Percentiles rank a stretch among this genome's conserved stretches.
phyloP scores from a whole-genome alignment of 2,797 vertebrate genomes.

The Amblyopsis hoosieri region DNA sequence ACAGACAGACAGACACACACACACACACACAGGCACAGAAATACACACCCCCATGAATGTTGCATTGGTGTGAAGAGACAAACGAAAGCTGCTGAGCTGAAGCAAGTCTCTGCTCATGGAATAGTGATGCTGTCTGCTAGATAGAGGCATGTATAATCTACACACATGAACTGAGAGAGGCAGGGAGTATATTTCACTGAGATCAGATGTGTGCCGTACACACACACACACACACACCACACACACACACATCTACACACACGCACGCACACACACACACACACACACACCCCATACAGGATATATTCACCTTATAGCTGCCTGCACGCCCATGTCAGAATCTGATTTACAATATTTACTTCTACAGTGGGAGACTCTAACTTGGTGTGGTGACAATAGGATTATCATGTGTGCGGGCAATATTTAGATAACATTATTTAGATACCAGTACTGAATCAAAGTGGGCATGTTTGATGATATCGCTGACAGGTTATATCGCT shows the following conservation, averaged over 20 bases:
- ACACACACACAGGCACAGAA: neutral
- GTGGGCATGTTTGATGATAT: too few relatives aligned
- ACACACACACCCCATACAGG: neutral
- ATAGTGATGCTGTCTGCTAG: constrained; percentile 73
- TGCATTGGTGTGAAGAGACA: constrained; percentile 63
- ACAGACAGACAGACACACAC: neutral
- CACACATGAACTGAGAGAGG: constrained; percentile 19
- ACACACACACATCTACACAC: constrained; percentile 1
- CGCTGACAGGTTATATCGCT: too few relatives aligned
- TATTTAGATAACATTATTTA: too few relatives aligned
- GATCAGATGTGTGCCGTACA: too few relatives aligned
- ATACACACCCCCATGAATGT: constrained; percentile 46
- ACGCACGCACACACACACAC: constrained; percentile 2
- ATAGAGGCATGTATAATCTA: constrained; percentile 57
- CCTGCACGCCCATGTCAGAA: too few relatives aligned
- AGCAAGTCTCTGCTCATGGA: constrained; percentile 62
- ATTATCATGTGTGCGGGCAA: too few relatives aligned
- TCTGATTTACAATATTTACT: too few relatives aligned
- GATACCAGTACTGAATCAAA: too few relatives aligned
- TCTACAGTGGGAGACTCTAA: too few relatives aligned
- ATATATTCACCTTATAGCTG: neutral
- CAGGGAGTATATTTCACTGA: constrained; percentile 17
- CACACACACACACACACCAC: constrained; percentile 5
- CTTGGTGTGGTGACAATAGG: too few relatives aligned
- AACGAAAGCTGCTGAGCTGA: constrained; percentile 48